Evolutionary conservation across 2,888 invertebrate species (phyloP), one percentile per base, ranked within the genome.

Genomic region (Hecatera dysodea): DNA sequence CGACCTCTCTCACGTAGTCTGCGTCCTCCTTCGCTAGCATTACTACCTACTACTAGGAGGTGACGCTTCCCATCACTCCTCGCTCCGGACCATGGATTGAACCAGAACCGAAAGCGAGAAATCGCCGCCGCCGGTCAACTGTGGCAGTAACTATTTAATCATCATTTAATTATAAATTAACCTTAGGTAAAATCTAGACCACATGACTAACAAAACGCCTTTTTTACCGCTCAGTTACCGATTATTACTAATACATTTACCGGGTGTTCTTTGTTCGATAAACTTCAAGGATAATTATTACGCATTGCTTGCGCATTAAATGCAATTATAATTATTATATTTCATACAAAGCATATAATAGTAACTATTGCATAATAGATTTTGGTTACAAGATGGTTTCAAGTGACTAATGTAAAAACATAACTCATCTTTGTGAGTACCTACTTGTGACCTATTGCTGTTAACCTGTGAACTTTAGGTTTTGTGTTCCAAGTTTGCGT

Each of bases 401-500:
- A 52, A 75, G n/a, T 76, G 75, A 80, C 50, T 75, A 80, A 80
- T 39, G 29, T 22, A 6, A 24, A 22, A 33, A 27, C 15, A 27
- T 27, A 57, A 59, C 24, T 77, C 59, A 75, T 48, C 9, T 24
- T 61, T 39, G 12, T 42, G 27, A 19, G 2, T 44, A 27, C 42
- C 72, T n/a, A 27, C 42, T 78, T n/a, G 27, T 36, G 22, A 15
- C 44, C 2, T 17, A 29, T 27, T 8, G 15, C 3, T 7, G 2
- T 15, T 27, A 11, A 48, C 22, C 57, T 39, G 11, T 15, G 9
- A 27, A 17, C n/a, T 42, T 29, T 6, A 74, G 67, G 80, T 76
- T 67, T 80, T 62, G 67, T 62, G 80, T 67, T 75, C 8, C 75
- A 27, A 48, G 1, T 53, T 24, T 75, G 39, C 36, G 42, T 79